Conservation (phyloP, 2,888 invertebrate species). For the Vannuccia rotundouncinata region DNA sequence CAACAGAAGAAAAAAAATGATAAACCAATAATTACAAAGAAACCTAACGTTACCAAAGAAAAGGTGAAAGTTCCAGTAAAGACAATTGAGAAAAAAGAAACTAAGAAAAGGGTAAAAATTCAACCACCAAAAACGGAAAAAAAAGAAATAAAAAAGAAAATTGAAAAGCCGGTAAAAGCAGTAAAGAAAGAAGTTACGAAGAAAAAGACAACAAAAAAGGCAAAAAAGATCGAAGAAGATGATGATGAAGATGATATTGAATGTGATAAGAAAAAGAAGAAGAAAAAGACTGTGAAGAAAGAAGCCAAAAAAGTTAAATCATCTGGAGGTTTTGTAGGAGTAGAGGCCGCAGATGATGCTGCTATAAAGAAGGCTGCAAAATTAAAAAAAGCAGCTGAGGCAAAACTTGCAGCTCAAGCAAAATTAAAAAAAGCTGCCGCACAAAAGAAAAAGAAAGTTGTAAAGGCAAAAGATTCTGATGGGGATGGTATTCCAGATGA, state of each 20-base stretch:
- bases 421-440: constrained; percentile 31
- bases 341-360: constrained; percentile 6
- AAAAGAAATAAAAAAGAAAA: not conserved
- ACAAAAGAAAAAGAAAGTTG: constrained; percentile 29
- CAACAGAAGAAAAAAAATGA: not conserved
- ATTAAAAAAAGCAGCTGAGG: constrained; percentile 2
- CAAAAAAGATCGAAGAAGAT: not conserved
- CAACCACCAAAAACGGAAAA: not conserved
- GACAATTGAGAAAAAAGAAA: not conserved
- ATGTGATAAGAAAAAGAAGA: constrained; percentile 36
- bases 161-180: not conserved
- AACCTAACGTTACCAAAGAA: not conserved
- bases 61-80: not conserved
- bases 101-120: not conserved
- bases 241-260: constrained; percentile 34
- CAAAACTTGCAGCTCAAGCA: constrained; percentile 11
- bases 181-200: not conserved
- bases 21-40: not conserved
- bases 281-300: not conserved
- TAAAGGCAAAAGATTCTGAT: constrained; percentile 44
- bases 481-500: constrained; percentile 42
- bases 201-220: constrained; percentile 13
- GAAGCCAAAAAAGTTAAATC: constrained; percentile 18
- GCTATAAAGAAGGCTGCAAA: constrained; percentile 16
- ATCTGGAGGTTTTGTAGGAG: constrained; percentile 12